These are phyloP conservation scores for Steinernema feltiae DNA, from an alignment of 1,140 invertebrate genomes.

Conservation along the genomic window DNA sequence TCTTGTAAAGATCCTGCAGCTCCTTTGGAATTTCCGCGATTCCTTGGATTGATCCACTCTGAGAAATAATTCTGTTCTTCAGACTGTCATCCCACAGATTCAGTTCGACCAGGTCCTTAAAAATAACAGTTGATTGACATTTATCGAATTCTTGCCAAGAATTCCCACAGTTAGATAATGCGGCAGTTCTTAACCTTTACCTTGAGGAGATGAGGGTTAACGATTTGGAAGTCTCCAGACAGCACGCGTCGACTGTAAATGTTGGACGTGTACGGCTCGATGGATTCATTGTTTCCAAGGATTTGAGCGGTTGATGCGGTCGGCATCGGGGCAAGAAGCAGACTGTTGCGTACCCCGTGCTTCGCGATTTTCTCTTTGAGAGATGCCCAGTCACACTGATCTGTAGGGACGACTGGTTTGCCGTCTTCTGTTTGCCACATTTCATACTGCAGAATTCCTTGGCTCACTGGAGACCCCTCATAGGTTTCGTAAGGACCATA, in stretches of 20 bases:
- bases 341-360: constrained; percentile 85
- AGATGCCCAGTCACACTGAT: constrained; percentile 79
- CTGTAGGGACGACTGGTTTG: constrained; percentile 69
- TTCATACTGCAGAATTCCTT: constrained; percentile 93
- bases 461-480: constrained; percentile 79
- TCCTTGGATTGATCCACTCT: constrained; percentile 86
- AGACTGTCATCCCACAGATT: constrained; percentile 91
- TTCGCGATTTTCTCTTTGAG: constrained; percentile 80
- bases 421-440: constrained; percentile 71
- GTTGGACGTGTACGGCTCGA: constrained; percentile 96
- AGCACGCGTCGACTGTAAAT: constrained; percentile 88
- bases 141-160: too few species aligned
- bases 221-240: constrained; percentile 76
- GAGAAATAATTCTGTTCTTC: constrained; percentile 85
- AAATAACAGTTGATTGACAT: too few species aligned
- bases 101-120: constrained; percentile 81
- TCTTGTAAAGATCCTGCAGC: constrained; percentile 86
- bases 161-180: too few species aligned
- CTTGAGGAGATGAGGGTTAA: constrained; percentile 91
- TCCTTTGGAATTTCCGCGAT: constrained; percentile 81
- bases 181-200: too few species aligned
- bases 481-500: constrained; percentile 85
- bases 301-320: constrained; percentile 99
- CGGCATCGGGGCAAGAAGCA: constrained; percentile 94
- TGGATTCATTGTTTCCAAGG: constrained; percentile 94